phyloP scores from a whole-genome alignment of 2,113 vertebrate species.

The Esox niger region DNA sequence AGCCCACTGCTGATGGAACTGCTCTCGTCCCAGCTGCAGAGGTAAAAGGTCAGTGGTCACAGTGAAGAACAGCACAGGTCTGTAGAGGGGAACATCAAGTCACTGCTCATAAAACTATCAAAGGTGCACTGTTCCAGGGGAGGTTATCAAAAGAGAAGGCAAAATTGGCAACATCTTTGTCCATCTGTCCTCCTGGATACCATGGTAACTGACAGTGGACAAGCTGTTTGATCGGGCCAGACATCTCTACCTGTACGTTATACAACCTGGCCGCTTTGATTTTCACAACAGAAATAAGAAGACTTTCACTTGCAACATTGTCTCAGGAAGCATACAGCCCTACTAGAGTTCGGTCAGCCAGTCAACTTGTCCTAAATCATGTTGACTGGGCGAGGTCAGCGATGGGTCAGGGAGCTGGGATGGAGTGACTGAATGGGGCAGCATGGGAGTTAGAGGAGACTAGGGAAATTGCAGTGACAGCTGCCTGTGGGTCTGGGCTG shows the following conservation, averaged over 20 bases:
- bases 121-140: not conserved
- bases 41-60: not conserved
- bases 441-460: slow-evolving; percentile 13
- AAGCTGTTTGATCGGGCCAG: slow-evolving; percentile 47
- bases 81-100: too few species aligned
- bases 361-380: too few species aligned
- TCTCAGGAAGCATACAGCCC: too few species aligned
- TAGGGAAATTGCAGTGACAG: slow-evolving; percentile 39
- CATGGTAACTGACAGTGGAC: slow-evolving; percentile 34
- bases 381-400: slow-evolving; percentile 37
- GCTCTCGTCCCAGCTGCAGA: slow-evolving; percentile 94
- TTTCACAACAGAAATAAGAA: slow-evolving; percentile 9
- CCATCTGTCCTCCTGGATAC: slow-evolving; percentile 50
- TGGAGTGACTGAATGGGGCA: not conserved
- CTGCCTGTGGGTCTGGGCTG: not conserved
- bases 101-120: too few species aligned
- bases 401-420: slow-evolving; percentile 23
- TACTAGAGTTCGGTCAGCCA: too few species aligned
- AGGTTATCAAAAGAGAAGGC: not conserved
- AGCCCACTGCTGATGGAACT: slow-evolving; percentile 98
- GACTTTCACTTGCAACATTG: too few species aligned
- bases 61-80: too few species aligned
- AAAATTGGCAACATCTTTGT: slow-evolving; percentile 16
- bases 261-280: slow-evolving; percentile 24
- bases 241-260: slow-evolving; percentile 30